phyloP scores from a whole-genome alignment of 2,113 vertebrate genomes.

The Paradoxurus hermaphroditus region DNA sequence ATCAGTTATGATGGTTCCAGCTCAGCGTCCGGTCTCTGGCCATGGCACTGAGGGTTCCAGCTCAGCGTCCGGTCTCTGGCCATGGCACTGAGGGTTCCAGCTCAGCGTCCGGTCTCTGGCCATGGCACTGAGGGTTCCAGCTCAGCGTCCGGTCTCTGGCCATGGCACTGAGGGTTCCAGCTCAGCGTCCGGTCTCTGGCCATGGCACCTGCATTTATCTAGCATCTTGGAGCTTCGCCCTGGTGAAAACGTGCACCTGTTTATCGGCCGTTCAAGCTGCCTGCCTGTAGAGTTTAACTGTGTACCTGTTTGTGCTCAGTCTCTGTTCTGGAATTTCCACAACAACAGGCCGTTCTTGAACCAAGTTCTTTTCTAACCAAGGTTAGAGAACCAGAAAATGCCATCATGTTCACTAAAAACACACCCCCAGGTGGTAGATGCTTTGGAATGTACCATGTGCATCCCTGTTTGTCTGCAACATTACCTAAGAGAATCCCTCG shows the following conservation, averaged over 20 bases:
- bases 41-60: too few species aligned
- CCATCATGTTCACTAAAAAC: not conserved
- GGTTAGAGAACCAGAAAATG: not conserved
- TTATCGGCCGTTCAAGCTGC: not conserved
- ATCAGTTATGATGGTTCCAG: not conserved
- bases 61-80: not conserved
- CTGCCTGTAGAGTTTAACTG: not conserved
- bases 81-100: too few species aligned
- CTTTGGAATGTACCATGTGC: not conserved
- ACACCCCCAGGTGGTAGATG: not conserved
- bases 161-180: accelerated
- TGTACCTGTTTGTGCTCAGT: not conserved
- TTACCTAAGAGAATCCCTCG: not conserved
- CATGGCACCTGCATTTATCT: accelerated
- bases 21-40: not conserved
- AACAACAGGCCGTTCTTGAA: too few species aligned
- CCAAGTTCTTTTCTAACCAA: not conserved
- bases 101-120: not conserved
- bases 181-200: not conserved
- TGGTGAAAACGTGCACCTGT: not conserved
- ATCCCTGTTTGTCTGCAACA: not conserved
- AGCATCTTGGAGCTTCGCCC: not conserved
- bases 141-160: too few species aligned
- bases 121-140: accelerated
- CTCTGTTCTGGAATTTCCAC: not conserved